phyloP scores from a whole-genome alignment of 1,140 invertebrate species.

The Leptonema lineaticorne region DNA sequence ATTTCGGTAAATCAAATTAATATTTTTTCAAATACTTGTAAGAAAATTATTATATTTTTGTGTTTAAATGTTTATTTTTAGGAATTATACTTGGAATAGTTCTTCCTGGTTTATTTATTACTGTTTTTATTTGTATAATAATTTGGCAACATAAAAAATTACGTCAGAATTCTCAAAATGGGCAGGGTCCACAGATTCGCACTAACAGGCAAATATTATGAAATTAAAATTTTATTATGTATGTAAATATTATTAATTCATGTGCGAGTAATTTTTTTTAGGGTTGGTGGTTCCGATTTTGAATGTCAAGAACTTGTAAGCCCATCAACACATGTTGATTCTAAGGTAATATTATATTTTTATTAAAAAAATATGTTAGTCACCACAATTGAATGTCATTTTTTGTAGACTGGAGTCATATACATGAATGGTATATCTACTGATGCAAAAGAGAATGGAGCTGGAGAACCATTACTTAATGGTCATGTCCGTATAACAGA shows the following conservation, averaged over 20 bases:
- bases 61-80: background rate
- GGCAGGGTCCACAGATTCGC: too few species aligned
- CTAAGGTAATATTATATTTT: slow-evolving; percentile 33
- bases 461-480: slow-evolving; percentile 52
- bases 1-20: slow-evolving; percentile 8
- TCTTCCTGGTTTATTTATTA: slow-evolving; percentile 10
- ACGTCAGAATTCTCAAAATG: too few species aligned
- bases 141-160: too few species aligned
- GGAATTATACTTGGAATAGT: slow-evolving; percentile 20
- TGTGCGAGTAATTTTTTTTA: too few species aligned
- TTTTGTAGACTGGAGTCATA: slow-evolving; percentile 30
- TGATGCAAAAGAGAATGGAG: slow-evolving; percentile 44
- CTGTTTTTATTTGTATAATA: slow-evolving; percentile 10
- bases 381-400: background rate
- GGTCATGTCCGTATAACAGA: slow-evolving; percentile 53
- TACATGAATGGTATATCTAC: slow-evolving; percentile 44
- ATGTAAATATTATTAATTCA: too few species aligned
- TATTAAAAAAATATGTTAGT: background rate
- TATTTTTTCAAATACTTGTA: background rate
- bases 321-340: slow-evolving; percentile 30
- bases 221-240: too few species aligned
- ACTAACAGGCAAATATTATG: too few species aligned
- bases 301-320: slow-evolving; percentile 40
- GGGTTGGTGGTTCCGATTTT: slow-evolving; percentile 38
- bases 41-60: background rate